phyloP scores from a whole-genome alignment of 2,888 invertebrate species.

The Odiellus spinosus region DNA sequence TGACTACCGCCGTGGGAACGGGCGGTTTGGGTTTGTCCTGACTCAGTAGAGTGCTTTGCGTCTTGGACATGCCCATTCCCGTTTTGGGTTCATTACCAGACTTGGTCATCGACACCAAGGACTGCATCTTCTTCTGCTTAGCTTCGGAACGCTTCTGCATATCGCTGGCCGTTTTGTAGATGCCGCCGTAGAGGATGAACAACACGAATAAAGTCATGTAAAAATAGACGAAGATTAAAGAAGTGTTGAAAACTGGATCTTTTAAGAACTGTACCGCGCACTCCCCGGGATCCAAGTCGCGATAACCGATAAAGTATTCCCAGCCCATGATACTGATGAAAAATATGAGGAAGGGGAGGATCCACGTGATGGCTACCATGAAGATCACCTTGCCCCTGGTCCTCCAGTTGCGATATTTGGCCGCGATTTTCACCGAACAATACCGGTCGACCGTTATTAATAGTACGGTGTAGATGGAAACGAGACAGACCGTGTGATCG shows the following conservation, averaged over 20 bases:
- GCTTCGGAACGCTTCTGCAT: conserved; percentile 95
- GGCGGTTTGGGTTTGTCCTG: conserved; percentile 48
- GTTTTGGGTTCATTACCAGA: conserved; percentile 42
- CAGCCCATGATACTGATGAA: conserved; percentile 98
- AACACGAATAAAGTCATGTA: conserved; percentile 94
- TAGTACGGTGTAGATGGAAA: conserved; percentile 96
- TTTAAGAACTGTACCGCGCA: conserved; percentile 95
- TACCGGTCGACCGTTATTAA: conserved; percentile 96
- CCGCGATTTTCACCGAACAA: conserved; percentile 96
- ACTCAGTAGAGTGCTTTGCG: conserved; percentile 47
- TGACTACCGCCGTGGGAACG: conserved; percentile 20
- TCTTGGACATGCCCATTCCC: conserved; percentile 61
- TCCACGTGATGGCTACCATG: conserved; percentile 94
- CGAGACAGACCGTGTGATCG: conserved; percentile 96
- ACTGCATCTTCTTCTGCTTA: conserved; percentile 87
- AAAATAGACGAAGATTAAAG: conserved; percentile 89
- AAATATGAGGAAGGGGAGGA: conserved; percentile 85
- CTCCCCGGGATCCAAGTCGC: conserved; percentile 69
- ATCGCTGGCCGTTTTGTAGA: conserved; percentile 90
- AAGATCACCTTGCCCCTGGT: conserved; percentile 81
- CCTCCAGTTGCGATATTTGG: conserved; percentile 90
- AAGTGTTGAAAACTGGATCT: conserved; percentile 92
- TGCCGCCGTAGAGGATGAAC: conserved; percentile 87
- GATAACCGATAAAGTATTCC: conserved; percentile 90
- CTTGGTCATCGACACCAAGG: conserved; percentile 67